Percentiles rank a stretch among this genome's conserved stretches.
Conservation (phyloP, 2,888 invertebrate genomes). For the Galerucella nymphaeae region DNA sequence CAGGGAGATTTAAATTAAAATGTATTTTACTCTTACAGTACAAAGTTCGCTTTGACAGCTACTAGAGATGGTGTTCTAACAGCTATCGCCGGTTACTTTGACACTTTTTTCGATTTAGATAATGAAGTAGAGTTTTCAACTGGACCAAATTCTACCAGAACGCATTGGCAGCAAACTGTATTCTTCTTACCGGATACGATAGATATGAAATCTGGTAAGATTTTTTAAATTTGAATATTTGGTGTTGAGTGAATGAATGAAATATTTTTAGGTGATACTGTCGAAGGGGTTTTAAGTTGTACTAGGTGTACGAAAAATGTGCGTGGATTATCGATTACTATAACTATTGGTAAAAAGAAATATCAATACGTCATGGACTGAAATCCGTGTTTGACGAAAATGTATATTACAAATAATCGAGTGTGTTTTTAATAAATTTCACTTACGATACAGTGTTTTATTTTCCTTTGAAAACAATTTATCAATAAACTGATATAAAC, state of each 20-base stretch:
- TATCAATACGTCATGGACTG: conserved; percentile 75
- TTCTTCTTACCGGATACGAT: conserved; percentile 84
- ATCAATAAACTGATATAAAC: too few species aligned
- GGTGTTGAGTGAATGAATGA: too few species aligned
- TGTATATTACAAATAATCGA: background rate
- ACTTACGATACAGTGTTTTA: background rate
- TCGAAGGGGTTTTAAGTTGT: conserved; percentile 80
- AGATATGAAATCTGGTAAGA: conserved; percentile 73
- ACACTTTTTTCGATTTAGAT: conserved; percentile 83
- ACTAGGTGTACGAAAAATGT: conserved; percentile 79
- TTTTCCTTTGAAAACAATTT: background rate
- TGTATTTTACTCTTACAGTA: conserved; percentile 55
- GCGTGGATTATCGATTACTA: conserved; percentile 77
- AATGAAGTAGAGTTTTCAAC: conserved; percentile 80
- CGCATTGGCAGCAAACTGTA: conserved; percentile 96
- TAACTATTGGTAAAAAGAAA: conserved; percentile 72
- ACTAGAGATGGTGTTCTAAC: conserved; percentile 77
- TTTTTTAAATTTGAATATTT: background rate
- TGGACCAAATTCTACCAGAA: conserved; percentile 77
- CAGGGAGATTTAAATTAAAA: background rate
- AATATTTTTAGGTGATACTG: conserved; percentile 66
- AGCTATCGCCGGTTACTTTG: conserved; percentile 91
- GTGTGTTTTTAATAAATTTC: background rate
- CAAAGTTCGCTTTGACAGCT: conserved; percentile 76
- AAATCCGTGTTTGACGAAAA: conserved; percentile 39